Conservation (phyloP, 2,888 invertebrate genomes). For the Chironomus riparius region DNA sequence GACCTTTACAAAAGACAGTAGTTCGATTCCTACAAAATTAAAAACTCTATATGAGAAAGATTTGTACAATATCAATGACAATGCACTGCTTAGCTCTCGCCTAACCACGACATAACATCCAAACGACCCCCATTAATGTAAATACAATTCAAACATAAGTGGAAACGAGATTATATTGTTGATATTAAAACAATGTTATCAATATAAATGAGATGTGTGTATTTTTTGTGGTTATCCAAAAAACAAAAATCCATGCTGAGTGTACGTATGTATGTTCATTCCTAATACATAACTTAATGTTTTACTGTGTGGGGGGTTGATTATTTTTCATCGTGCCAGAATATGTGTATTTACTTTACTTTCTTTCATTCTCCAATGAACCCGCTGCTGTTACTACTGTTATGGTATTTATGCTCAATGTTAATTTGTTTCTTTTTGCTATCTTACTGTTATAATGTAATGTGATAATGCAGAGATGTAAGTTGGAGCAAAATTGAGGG, state of each 20-base stretch:
- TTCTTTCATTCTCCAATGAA: background rate
- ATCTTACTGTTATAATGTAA: background rate
- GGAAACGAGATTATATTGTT: slow-evolving; percentile 21
- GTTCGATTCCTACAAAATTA: too few species aligned
- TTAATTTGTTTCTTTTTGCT: slow-evolving; percentile 15
- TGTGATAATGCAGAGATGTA: background rate
- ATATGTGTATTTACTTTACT: background rate
- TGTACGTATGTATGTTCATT: background rate
- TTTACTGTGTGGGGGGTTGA: background rate
- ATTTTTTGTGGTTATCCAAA: slow-evolving; percentile 7
- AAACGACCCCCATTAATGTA: background rate
- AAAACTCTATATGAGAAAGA: too few species aligned
- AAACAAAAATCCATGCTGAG: background rate
- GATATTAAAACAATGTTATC: slow-evolving; percentile 28
- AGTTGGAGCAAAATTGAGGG: background rate
- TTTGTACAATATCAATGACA: too few species aligned
- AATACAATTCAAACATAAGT: background rate
- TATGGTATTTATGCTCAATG: slow-evolving; percentile 5
- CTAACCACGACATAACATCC: background rate
- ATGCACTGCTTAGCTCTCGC: too few species aligned
- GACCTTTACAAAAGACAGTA: too few species aligned
- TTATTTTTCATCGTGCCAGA: background rate
- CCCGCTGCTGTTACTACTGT: too few species aligned
- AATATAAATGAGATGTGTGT: slow-evolving; percentile 24
- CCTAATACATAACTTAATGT: too few species aligned